Percentiles rank a stretch among this genome's conserved stretches.
These are phyloP conservation scores for Brachionus sp. DNA, from an alignment of 1,140 invertebrate species.

Conservation along the genomic window DNA sequence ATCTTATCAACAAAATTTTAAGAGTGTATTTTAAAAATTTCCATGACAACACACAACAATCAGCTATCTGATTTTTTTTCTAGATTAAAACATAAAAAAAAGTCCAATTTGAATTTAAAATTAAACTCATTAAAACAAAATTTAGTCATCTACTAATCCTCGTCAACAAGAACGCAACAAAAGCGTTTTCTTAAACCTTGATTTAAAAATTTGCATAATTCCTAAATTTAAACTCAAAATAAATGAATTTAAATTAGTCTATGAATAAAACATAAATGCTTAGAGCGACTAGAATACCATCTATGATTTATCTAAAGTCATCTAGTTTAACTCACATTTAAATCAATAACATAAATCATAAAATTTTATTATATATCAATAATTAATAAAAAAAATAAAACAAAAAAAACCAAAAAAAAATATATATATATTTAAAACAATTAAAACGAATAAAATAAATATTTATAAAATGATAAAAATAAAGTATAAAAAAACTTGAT, in stretches of 20 bases:
- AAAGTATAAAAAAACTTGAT: neutral
- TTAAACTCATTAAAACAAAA: neutral
- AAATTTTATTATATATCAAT: constrained; percentile 2
- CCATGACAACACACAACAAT: neutral
- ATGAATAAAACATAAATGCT: neutral
- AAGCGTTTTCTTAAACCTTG: neutral
- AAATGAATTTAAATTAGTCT: neutral
- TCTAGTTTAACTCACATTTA: too few species aligned
- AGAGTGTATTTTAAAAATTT: neutral
- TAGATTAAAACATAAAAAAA: neutral
- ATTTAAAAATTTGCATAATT: neutral
- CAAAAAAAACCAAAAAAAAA: neutral
- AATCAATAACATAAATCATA: neutral
- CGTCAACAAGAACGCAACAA: neutral
- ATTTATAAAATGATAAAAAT: neutral
- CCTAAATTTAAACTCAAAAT: neutral
- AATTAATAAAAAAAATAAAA: neutral
- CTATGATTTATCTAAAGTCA: too few species aligned
- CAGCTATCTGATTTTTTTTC: neutral
- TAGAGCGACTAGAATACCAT: neutral
- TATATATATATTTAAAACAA: too few species aligned
- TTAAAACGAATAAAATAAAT: neutral
- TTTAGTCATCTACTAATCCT: neutral
- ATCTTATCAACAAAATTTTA: neutral
- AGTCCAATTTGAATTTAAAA: neutral